Conservation (phyloP, 92 coral and sea anemone species). For the Porites lobata region DNA sequence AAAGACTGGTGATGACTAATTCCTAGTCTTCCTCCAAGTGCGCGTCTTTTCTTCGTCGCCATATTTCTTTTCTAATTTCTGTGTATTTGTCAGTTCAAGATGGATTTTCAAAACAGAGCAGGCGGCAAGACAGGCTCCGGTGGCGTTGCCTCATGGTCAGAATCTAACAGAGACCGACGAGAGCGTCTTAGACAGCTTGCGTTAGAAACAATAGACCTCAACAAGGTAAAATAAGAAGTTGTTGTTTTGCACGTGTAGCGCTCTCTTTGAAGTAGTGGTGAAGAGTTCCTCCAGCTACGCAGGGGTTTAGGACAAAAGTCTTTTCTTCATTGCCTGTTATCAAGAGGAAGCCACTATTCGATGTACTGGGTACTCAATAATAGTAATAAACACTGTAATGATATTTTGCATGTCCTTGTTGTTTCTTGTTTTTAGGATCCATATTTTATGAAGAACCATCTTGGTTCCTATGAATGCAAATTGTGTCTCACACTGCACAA, state of each 20-base stretch:
- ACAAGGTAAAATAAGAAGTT: conserved; percentile 72
- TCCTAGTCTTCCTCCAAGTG: background rate
- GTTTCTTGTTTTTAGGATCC: conserved; percentile 78
- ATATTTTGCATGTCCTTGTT: background rate
- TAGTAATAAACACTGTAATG: too few species aligned
- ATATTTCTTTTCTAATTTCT: background rate
- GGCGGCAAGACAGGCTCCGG: conserved; percentile 99
- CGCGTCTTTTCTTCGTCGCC: conserved; percentile 23
- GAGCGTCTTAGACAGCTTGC: conserved; percentile 96
- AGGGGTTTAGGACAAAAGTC: too few species aligned
- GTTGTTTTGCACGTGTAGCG: too few species aligned
- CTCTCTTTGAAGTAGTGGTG: too few species aligned
- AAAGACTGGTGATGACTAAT: too few species aligned
- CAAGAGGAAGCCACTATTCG: background rate
- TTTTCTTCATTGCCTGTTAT: too few species aligned
- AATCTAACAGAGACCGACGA: conserved; percentile 97
- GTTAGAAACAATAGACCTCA: conserved; percentile 96
- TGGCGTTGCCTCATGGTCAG: conserved; percentile 97
- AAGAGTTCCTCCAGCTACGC: too few species aligned
- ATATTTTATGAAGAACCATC: conserved; percentile 98
- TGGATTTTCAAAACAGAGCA: conserved; percentile 99
- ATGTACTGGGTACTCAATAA: background rate
- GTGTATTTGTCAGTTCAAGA: conserved; percentile 8
- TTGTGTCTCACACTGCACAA: conserved; percentile 96
- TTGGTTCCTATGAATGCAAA: conserved; percentile 98